Evolutionary conservation across 2,113 vertebrate species (phyloP).

Genomic region (Mungos mungo): DNA sequence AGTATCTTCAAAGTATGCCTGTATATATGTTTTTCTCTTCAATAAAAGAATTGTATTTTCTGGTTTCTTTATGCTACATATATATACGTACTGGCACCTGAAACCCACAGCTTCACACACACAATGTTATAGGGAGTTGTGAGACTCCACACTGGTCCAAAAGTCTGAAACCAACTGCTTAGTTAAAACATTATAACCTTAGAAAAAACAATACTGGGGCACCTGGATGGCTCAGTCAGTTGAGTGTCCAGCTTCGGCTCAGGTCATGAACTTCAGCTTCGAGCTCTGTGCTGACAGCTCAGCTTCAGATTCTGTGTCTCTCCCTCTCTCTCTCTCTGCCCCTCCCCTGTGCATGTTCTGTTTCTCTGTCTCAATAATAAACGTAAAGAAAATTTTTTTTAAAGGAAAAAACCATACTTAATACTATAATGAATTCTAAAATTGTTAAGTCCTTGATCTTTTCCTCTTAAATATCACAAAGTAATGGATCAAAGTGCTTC

Average conservation of each 20-base stretch:
- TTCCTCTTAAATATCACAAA: conserved; percentile 51
- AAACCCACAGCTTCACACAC: not conserved
- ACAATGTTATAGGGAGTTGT: not conserved
- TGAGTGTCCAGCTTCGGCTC: too few species aligned
- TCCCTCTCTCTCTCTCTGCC: too few species aligned
- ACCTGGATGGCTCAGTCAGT: too few species aligned
- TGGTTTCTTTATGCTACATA: not conserved
- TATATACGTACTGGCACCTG: not conserved
- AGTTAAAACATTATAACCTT: conserved; percentile 10
- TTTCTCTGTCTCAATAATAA: too few species aligned
- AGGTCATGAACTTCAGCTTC: too few species aligned
- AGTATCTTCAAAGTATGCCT: not conserved
- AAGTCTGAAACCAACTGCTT: conserved; percentile 21
- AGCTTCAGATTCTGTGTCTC: too few species aligned
- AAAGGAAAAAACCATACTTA: not conserved
- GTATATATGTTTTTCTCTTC: not conserved
- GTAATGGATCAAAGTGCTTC: conserved; percentile 38
- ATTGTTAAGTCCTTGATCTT: not conserved
- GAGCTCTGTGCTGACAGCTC: too few species aligned
- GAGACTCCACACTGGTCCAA: not conserved
- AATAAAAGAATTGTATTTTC: not conserved
- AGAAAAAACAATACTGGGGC: too few species aligned
- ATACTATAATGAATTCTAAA: conserved; percentile 15
- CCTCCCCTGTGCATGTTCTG: too few species aligned
- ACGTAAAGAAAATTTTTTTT: too few species aligned